These are phyloP conservation scores for Gulo gulo DNA, from an alignment of 2,113 vertebrate species.

Conservation along the genomic window DNA sequence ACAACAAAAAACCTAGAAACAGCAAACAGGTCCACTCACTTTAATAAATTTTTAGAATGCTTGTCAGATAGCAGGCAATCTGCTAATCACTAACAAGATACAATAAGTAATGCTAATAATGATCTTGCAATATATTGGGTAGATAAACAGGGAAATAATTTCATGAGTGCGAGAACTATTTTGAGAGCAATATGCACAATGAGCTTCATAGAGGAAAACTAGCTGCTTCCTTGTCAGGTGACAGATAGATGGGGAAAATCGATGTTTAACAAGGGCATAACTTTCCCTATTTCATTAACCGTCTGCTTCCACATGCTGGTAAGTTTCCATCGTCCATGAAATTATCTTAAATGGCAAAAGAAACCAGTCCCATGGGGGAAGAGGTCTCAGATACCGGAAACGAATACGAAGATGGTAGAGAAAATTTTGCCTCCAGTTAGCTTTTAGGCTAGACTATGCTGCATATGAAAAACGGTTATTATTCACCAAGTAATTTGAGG, in stretches of 20 bases:
- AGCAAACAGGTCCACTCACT: not conserved
- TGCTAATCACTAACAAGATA: not conserved
- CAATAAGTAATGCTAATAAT: not conserved
- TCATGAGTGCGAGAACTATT: not conserved
- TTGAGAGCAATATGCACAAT: not conserved
- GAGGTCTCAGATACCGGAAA: not conserved
- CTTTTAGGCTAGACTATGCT: not conserved
- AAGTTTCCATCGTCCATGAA: not conserved
- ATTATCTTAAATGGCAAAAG: not conserved
- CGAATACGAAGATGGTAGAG: not conserved
- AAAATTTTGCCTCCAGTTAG: not conserved
- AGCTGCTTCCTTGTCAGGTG: not conserved
- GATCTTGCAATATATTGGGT: not conserved
- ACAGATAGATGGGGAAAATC: not conserved
- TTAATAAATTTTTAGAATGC: not conserved
- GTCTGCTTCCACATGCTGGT: not conserved
- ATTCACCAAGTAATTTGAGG: not conserved
- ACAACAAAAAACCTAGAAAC: not conserved
- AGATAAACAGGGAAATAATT: not conserved
- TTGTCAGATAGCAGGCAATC: not conserved
- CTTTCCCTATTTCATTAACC: not conserved
- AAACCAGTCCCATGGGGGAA: not conserved
- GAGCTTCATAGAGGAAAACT: not conserved
- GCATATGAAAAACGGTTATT: not conserved
- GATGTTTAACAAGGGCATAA: not conserved